Percentiles rank a stretch among this genome's conserved stretches.
These are phyloP conservation scores for Fissipunctia ypsillon DNA, from an alignment of 2,888 invertebrate genomes.

Conservation along the genomic window DNA sequence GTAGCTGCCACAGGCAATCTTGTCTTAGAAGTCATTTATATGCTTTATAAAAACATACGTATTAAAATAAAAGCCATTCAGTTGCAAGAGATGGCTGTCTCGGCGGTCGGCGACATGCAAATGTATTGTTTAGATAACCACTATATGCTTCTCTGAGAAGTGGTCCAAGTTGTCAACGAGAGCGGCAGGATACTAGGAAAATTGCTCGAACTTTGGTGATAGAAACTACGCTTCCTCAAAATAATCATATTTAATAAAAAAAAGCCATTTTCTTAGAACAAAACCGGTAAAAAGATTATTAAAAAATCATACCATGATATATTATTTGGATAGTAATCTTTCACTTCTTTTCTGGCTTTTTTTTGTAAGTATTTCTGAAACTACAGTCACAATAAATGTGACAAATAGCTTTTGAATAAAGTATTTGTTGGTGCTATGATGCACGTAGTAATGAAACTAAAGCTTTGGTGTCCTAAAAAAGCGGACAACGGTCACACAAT, in stretches of 20 bases:
- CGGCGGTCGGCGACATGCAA: slow-evolving; percentile 70
- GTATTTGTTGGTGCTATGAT: not conserved
- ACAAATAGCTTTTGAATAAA: not conserved
- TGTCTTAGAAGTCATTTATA: not conserved
- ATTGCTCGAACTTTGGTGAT: not conserved
- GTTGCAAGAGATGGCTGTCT: slow-evolving; percentile 66
- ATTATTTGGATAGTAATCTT: not conserved
- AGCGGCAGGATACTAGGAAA: not conserved
- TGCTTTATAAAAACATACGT: slow-evolving; percentile 35
- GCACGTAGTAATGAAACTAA: too few relatives aligned
- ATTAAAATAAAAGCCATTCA: slow-evolving; percentile 57
- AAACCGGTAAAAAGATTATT: not conserved
- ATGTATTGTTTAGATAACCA: slow-evolving; percentile 75
- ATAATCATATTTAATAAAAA: not conserved
- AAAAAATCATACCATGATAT: too few relatives aligned
- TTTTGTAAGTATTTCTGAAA: not conserved
- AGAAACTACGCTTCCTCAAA: not conserved
- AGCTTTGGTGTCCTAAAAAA: too few relatives aligned
- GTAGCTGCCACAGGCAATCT: slow-evolving; percentile 41
- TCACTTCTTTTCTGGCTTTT: not conserved
- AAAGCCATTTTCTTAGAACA: not conserved
- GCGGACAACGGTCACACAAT: too few relatives aligned
- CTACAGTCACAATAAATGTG: not conserved
- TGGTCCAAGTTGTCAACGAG: slow-evolving; percentile 17
- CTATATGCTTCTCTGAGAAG: slow-evolving; percentile 39